Base-by-base conservation (phyloP, 2,797 vertebrate species). In the Sciaenops ocellatus region DNA sequence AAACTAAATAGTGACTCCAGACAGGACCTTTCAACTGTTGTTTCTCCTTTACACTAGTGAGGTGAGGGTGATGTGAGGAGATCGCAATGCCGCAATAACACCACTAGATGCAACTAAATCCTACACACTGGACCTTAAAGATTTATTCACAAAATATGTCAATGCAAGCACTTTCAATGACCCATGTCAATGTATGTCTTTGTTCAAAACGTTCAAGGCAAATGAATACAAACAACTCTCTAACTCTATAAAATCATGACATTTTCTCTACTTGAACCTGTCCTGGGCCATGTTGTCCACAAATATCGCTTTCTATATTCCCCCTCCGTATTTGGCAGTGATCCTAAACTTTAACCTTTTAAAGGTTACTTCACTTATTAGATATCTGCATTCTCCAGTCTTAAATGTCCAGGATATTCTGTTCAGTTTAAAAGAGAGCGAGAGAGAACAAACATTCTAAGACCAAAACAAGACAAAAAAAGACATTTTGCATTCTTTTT, bases 401-500 rank as follows among this genome's bases (percentile, higher is more conserved):
- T 7, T 9, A 26, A 38, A 41, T 38, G 10, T 61, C 50, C 46
- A 64, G 16, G 59, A 67, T 50, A 71, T 67, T 73, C 18, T 55
- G 18, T 61, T 76, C 6, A 56, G 46, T 61, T 41, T 30, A 16
- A 38, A 44, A 50, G 15, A 57, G 6, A 7, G 15, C 10, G 13
- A 48, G 30, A 41, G 17, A 47, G 22, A 47, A 24, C 18, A 63
- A 59, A 18, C 24, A n/a, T 26, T 61, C 9, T 24, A 18, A 79
- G 48, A 82, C 70, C 60, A 73, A 83, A 87, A 69, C 51, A 28
- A n/a, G n/a, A n/a, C n/a, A n/a, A n/a, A n/a, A 67, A 66, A 67
- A 20, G 1, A 42, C 11, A 28, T 48, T 77, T 55, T 26, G 41
- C 55, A 54, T 66, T 66, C 79, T 44, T 6, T 69, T 83, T 79